phyloP scores from a whole-genome alignment of 1,140 invertebrate genomes.

The Mamestra configurata region DNA sequence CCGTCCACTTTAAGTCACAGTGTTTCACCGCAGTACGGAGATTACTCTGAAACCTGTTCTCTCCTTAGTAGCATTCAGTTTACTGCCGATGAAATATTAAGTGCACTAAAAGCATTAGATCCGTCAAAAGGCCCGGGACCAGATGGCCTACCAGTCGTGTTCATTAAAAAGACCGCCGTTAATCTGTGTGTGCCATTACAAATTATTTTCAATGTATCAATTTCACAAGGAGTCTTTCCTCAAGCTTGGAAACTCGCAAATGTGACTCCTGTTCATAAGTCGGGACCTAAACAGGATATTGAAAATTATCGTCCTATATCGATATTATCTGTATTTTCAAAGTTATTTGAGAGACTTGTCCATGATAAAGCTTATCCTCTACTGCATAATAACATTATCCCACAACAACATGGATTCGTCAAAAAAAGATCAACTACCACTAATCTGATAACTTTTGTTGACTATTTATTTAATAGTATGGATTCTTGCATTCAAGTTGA shows the following conservation, averaged over 20 bases:
- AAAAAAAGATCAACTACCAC: background rate
- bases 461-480: background rate
- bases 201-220: background rate
- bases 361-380: too few species aligned
- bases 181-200: background rate
- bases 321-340: background rate
- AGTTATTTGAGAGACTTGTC: too few species aligned
- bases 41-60: background rate
- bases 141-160: background rate
- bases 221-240: background rate
- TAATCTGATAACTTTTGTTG: background rate
- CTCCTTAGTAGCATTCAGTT: background rate
- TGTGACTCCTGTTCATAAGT: background rate
- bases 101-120: background rate
- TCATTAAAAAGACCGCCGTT: background rate
- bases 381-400: background rate
- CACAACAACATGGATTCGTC: conserved; percentile 4
- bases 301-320: background rate
- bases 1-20: background rate
- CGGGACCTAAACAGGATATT: background rate
- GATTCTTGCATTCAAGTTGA: background rate
- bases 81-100: background rate
- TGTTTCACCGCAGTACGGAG: background rate
- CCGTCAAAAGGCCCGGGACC: conserved; percentile 4
- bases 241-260: background rate